Conservation (phyloP, 64 coral and sea anemone genomes). For the Stylophora pistillata region DNA sequence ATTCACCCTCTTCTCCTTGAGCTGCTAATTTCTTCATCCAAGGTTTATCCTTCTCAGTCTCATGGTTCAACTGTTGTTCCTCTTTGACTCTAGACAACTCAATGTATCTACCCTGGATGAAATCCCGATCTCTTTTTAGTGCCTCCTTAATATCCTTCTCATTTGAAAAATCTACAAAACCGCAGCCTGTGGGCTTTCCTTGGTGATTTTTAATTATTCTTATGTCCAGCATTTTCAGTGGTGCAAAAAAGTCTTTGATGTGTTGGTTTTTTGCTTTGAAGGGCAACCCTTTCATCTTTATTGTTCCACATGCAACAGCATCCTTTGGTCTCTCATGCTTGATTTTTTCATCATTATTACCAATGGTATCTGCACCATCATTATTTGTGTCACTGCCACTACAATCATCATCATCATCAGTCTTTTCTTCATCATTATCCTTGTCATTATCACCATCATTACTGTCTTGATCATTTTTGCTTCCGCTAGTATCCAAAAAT, state of each 20-base stretch:
- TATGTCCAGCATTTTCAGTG: constrained; percentile 65
- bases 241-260: constrained; percentile 82
- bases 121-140: constrained; percentile 90
- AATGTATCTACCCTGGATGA: constrained; percentile 89
- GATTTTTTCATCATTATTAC: background rate
- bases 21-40: constrained; percentile 85
- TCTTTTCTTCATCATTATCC: background rate
- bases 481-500: constrained; percentile 23
- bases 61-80: background rate
- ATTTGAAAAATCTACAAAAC: constrained; percentile 88
- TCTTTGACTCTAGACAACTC: constrained; percentile 80
- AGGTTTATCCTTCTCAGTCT: constrained; percentile 44
- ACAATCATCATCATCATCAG: constrained; percentile 26
- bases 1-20: constrained; percentile 59
- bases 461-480: constrained; percentile 38
- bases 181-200: constrained; percentile 74
- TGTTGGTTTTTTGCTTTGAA: constrained; percentile 84
- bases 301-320: constrained; percentile 59
- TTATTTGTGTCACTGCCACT: background rate
- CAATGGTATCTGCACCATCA: background rate
- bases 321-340: background rate
- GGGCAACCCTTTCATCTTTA: constrained; percentile 94
- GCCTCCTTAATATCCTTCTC: constrained; percentile 85
- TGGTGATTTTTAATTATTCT: constrained; percentile 66
- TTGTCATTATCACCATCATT: constrained; percentile 3